Base-by-base conservation (phyloP, 2,113 vertebrate genomes). In the Naja naja region DNA sequence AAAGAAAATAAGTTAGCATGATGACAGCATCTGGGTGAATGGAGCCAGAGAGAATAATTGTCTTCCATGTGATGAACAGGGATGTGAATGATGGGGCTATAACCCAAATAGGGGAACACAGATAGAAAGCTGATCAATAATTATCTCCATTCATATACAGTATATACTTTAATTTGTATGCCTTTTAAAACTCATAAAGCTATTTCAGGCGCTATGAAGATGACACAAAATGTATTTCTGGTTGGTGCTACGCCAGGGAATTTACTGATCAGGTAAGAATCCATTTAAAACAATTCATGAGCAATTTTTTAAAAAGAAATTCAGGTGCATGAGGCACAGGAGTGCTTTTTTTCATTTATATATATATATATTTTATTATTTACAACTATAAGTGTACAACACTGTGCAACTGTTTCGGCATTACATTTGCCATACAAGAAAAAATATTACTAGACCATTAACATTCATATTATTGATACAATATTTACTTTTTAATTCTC, bases 1-100 rank as follows among this genome's bases (percentile, higher is more conserved):
- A 95, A 95, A 93, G 86, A 18, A 91, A 92, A 85, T 5, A 55
- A 74, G 90, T 89, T 95, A 93, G 43, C 14, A 86, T 39, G 22
- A 60, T 86, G 88, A 30, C 22, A 64, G 30, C n/a, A 25, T 89
- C 34, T 43, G 23, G 0, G 1, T 39, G 5, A 88, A 54, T 81
- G 74, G 18, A 81, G 74, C 34, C 18, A 81, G 18, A 43, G 34
- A 81, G 34, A 81, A 20, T 20, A 81, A 22, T 39, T 8, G 8
- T 20, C 74, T 43, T 81, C 74, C 34, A 81, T 20, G 18, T 81
- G 34, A 22, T 81, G 74, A 81, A 23, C 20, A 43, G 6, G 74
- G 74, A 20, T 43, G 7, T 81, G 74, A 81, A 81, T 81, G 74
- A 81, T 39, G 34, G 18, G 34, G 74, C 34, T 81, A 22, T 81